A percentile compares a stretch with the other conserved stretches of the same genome.
phyloP scores from a whole-genome alignment of 2,888 invertebrate genomes.

The Pardosa pseudoannulata region DNA sequence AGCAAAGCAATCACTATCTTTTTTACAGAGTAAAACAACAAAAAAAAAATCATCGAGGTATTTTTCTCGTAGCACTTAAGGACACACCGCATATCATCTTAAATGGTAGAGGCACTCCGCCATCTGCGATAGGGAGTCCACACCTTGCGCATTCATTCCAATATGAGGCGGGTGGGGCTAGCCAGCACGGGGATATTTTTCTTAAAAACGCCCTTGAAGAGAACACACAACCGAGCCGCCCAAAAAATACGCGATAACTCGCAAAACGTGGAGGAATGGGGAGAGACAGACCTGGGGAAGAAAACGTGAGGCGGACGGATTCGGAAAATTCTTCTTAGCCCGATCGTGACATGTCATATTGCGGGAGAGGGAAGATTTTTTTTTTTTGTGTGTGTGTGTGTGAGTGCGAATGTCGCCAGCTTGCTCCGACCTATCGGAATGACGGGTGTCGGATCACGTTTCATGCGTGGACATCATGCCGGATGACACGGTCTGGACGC shows the following conservation, averaged over 20 bases:
- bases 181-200: neutral
- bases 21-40: too few species aligned
- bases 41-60: too few species aligned
- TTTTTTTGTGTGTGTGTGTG: neutral
- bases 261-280: slow-evolving; percentile 1
- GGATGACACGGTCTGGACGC: neutral
- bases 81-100: too few species aligned
- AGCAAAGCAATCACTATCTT: too few species aligned
- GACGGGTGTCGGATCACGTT: slow-evolving; percentile 13
- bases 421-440: neutral
- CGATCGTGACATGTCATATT: slow-evolving; percentile 4
- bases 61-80: too few species aligned
- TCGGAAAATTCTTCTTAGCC: neutral
- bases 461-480: neutral
- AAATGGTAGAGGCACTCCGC: too few species aligned
- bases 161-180: slow-evolving; percentile 4
- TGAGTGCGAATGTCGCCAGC: too few species aligned
- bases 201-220: slow-evolving; percentile 15
- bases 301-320: neutral
- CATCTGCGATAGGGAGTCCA: too few species aligned
- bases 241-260: slow-evolving; percentile 3
- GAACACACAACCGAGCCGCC: neutral
- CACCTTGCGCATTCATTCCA: neutral
- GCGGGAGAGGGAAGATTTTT: neutral
- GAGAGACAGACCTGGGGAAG: too few species aligned